Conservation (phyloP, 2,113 vertebrate genomes). For the Sula dactylatra region DNA sequence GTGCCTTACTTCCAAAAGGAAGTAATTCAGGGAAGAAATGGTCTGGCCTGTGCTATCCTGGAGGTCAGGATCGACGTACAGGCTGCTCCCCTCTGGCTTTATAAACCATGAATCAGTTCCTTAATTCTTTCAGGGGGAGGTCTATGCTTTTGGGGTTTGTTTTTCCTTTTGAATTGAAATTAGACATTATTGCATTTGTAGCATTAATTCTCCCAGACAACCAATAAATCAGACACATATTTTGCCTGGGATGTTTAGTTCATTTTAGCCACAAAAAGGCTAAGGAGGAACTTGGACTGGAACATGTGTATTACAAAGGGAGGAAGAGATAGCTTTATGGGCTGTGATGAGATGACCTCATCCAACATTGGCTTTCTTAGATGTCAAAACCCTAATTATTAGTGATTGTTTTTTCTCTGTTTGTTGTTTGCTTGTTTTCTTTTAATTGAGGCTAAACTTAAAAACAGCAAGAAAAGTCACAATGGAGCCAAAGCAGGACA, state of each 20-base stretch:
- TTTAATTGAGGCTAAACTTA: neutral
- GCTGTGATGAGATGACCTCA: slow-evolving; percentile 60
- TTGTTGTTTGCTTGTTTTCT: slow-evolving; percentile 1
- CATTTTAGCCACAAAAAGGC: slow-evolving; percentile 21
- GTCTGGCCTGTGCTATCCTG: neutral
- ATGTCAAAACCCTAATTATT: slow-evolving; percentile 33
- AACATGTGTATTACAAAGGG: slow-evolving; percentile 34
- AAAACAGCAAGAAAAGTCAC: neutral
- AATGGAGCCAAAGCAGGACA: neutral
- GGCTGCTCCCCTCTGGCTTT: neutral
- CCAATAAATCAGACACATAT: slow-evolving; percentile 48
- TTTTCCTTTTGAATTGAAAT: slow-evolving; percentile 54
- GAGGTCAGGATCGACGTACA: neutral
- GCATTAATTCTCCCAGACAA: slow-evolving; percentile 43
- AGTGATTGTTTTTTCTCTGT: neutral
- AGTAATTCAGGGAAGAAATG: neutral
- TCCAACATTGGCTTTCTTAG: slow-evolving; percentile 35
- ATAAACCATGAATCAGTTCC: slow-evolving; percentile 17
- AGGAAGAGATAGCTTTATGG: slow-evolving; percentile 58
- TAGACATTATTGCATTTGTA: slow-evolving; percentile 34
- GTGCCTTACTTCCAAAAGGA: neutral
- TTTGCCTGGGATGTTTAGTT: slow-evolving; percentile 27
- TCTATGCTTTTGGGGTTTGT: slow-evolving; percentile 21
- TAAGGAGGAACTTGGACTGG: slow-evolving; percentile 24
- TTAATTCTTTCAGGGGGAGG: slow-evolving; percentile 17